Evolutionary conservation across 2,113 vertebrate species (phyloP).

Genomic region (Sylvia atricapilla): DNA sequence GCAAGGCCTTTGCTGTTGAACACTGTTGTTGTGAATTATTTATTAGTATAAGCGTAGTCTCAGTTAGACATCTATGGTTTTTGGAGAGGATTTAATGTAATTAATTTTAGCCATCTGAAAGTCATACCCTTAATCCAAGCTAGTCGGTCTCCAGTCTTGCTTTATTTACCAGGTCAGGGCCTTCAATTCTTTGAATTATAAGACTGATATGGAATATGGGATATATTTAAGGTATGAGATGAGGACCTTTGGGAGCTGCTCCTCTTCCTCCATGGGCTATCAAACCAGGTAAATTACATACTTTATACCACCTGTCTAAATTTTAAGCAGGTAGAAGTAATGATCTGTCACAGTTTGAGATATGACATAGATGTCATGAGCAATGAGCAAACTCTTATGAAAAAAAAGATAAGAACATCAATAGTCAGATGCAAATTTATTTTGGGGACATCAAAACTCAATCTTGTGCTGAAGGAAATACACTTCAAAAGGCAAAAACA

Average conservation of each 20-base stretch:
- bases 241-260: background rate
- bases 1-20: background rate
- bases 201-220: background rate
- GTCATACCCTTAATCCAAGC: background rate
- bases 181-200: background rate
- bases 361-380: background rate
- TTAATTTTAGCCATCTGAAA: background rate
- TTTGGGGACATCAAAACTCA: constrained; percentile 5
- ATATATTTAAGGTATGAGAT: background rate
- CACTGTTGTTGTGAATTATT: background rate
- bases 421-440: background rate
- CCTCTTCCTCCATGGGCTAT: background rate
- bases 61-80: background rate
- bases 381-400: background rate
- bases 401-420: background rate
- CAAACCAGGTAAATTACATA: background rate
- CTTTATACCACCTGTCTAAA: background rate
- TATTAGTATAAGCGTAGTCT: background rate
- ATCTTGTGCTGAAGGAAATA: background rate
- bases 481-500: background rate
- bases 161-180: background rate
- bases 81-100: background rate
- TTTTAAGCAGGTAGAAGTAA: background rate
- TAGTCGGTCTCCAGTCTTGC: background rate
- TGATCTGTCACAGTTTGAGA: background rate